A percentile compares a stretch with the other conserved stretches of the same genome.
These are phyloP conservation scores for Sylvia borin DNA, from an alignment of 2,797 vertebrate species.

Conservation along the genomic window DNA sequence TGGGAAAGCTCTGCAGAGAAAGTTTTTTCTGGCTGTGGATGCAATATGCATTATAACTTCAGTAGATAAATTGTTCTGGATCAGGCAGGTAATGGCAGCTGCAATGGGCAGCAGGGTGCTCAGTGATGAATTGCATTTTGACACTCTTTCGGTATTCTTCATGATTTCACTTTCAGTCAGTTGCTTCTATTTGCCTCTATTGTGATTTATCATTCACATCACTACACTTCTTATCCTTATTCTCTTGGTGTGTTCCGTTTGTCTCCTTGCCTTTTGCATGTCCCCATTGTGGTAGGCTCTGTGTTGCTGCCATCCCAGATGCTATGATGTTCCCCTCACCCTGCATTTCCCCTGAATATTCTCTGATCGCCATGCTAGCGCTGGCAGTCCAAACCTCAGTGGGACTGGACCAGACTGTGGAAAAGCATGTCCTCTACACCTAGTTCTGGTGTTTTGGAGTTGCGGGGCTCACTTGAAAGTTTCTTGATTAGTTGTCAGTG, in stretches of 20 bases:
- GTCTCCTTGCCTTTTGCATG: neutral
- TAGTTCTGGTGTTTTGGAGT: neutral
- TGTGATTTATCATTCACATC: neutral
- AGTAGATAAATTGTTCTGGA: conserved; percentile 11
- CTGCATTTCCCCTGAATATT: neutral
- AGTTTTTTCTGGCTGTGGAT: neutral
- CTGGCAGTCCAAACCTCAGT: neutral
- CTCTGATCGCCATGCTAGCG: neutral
- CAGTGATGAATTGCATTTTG: neutral
- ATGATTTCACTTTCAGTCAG: neutral
- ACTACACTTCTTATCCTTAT: neutral
- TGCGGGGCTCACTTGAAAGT: neutral
- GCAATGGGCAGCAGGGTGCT: neutral
- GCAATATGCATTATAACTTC: conserved; percentile 1
- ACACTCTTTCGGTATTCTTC: neutral
- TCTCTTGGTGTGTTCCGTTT: rapidly evolving
- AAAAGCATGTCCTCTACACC: neutral
- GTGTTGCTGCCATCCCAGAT: neutral
- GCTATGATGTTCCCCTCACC: neutral
- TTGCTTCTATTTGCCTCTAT: neutral
- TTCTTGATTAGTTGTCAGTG: neutral
- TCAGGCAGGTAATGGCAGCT: conserved; percentile 9
- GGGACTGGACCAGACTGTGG: neutral
- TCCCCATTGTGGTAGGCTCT: neutral
- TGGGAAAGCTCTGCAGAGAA: neutral